These are phyloP conservation scores for Dryocosmus kuriphilus DNA, from an alignment of 2,888 invertebrate species.

Conservation along the genomic window DNA sequence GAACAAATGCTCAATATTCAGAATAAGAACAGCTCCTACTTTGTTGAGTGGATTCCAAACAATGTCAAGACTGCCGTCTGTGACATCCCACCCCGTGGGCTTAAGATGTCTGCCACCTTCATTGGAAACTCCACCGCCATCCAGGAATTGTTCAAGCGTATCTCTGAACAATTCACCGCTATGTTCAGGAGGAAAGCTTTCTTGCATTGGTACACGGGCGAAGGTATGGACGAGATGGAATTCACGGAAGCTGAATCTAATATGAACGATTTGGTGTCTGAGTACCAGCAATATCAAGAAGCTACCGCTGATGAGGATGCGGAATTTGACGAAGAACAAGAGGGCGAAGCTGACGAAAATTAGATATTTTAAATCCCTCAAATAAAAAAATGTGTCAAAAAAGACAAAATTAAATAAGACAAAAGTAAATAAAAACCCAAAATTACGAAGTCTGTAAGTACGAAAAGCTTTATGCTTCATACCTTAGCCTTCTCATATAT, in stretches of 20 bases:
- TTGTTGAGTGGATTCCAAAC: slow-evolving; percentile 89
- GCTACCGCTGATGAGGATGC: slow-evolving; percentile 94
- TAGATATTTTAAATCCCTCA: slow-evolving; percentile 69
- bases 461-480: neutral
- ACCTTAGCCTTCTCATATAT: neutral
- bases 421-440: neutral
- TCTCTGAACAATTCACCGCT: slow-evolving; percentile 93
- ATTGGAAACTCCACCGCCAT: slow-evolving; percentile 93
- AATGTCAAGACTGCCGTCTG: slow-evolving; percentile 90
- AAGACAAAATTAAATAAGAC: neutral
- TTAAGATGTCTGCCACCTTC: slow-evolving; percentile 94
- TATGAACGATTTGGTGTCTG: slow-evolving; percentile 95
- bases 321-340: slow-evolving; percentile 88
- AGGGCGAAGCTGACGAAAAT: slow-evolving; percentile 85
- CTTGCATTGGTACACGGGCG: slow-evolving; percentile 98
- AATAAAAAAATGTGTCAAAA: neutral
- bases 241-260: slow-evolving; percentile 98
- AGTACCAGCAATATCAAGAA: slow-evolving; percentile 97
- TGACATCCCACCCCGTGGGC: slow-evolving; percentile 87
- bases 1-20: slow-evolving; percentile 87
- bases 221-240: slow-evolving; percentile 99
- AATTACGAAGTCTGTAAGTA: neutral
- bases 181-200: slow-evolving; percentile 99
- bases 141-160: slow-evolving; percentile 93
- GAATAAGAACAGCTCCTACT: slow-evolving; percentile 84